A percentile compares a stretch with the other conserved stretches of the same genome.
These are phyloP conservation scores for Dusona sp. DNA, from an alignment of 2,888 invertebrate species.

Conservation along the genomic window DNA sequence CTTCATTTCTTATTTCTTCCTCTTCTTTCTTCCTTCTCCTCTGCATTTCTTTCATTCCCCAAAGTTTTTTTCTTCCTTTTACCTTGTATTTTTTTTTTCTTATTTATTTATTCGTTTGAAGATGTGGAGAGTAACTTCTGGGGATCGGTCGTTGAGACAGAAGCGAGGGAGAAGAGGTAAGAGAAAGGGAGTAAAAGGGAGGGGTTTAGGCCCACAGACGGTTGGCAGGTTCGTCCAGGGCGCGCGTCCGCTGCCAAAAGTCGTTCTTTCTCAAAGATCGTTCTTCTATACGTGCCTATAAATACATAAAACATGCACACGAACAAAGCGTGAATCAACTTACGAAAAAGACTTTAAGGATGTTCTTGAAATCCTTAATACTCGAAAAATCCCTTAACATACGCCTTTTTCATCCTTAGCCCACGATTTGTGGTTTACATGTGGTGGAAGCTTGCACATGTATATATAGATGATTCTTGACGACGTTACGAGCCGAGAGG, in stretches of 20 bases:
- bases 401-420: slow-evolving; percentile 3
- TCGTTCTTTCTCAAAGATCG: slow-evolving; percentile 63
- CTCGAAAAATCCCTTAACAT: neutral
- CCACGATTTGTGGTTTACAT: neutral
- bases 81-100: neutral
- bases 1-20: slow-evolving; percentile 2
- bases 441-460: slow-evolving; percentile 10
- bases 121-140: slow-evolving; percentile 36
- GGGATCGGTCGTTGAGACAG: slow-evolving; percentile 2
- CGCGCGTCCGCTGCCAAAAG: slow-evolving; percentile 65
- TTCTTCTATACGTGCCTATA: slow-evolving; percentile 14
- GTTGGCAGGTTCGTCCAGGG: slow-evolving; percentile 49
- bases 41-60: neutral
- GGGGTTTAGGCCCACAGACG: slow-evolving; percentile 47
- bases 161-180: neutral
- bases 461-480: slow-evolving; percentile 48
- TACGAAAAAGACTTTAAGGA: neutral
- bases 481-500: slow-evolving; percentile 65
- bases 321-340: neutral
- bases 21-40: slow-evolving; percentile 30
- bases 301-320: slow-evolving; percentile 12
- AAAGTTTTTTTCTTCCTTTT: neutral
- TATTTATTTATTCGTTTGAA: slow-evolving; percentile 24
- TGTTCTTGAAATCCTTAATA: neutral
- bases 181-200: slow-evolving; percentile 12